A percentile compares a stretch with the other conserved stretches of the same genome.
phyloP scores from a whole-genome alignment of 2,113 vertebrate genomes.

The Corythoichthys haematopterus region DNA sequence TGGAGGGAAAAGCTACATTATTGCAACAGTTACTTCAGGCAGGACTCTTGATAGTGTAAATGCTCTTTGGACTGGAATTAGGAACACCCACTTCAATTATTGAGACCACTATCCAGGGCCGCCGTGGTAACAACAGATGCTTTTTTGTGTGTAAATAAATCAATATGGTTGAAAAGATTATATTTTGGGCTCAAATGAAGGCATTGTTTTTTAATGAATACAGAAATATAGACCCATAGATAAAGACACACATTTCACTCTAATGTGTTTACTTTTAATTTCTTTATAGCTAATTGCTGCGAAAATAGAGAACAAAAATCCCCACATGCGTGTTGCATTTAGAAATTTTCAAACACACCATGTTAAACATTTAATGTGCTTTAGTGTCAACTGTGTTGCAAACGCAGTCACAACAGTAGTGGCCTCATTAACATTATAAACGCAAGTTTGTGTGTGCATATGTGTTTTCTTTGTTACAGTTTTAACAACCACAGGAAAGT shows the following conservation, averaged over 20 bases:
- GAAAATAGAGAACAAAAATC: not conserved
- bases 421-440: constrained; percentile 24
- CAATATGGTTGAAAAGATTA: not conserved
- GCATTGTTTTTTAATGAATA: not conserved
- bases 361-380: not conserved
- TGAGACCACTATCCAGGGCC: too few species aligned
- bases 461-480: constrained; percentile 1
- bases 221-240: not conserved
- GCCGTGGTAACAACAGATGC: not conserved
- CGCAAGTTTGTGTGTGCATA: not conserved
- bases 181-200: not conserved
- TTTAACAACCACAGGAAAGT: constrained; percentile 26
- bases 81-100: too few species aligned
- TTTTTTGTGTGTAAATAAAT: not conserved
- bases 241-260: not conserved
- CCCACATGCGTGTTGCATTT: not conserved
- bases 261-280: not conserved
- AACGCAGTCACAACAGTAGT: constrained; percentile 13
- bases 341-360: not conserved
- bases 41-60: too few species aligned
- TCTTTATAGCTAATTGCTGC: not conserved
- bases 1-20: too few species aligned
- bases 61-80: too few species aligned
- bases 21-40: too few species aligned
- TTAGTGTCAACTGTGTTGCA: not conserved